Base-by-base conservation (phyloP, 2,113 vertebrate genomes). In the Chascanopsetta lugubris region DNA sequence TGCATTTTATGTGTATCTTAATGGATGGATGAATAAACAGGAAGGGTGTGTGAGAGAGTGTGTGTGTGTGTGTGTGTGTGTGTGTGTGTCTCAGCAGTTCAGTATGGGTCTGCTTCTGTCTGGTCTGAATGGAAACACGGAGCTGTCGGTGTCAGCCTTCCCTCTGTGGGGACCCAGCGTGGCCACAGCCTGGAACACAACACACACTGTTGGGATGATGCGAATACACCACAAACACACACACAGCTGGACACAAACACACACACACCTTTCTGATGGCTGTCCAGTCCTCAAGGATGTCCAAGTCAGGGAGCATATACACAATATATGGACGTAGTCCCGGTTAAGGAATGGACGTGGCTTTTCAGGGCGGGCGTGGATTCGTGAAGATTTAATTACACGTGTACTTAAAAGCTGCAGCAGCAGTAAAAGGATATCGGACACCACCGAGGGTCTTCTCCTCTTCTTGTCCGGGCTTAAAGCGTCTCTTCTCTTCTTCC, bases 251-350 rank as follows among this genome's bases (percentile, higher is more conserved):
- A 3, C 20, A 26, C 46, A 9, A 20, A 9, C 11, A 25, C 2
- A 26, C 6, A 61, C 21, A 18, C 21, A 98, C 96, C 94, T 98
- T 98, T 80, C 96, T 93, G 85, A 98, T 97, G n/a, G 96, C 94
- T 48, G 96, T 98, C 96, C 96, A 98, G 71, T 98, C 96, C 91
- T 98, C 96, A 85, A 97, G 93, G 80, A 98, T 96, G 91, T 98
- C 96, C 74, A 98, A 90, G 76, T 97, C 96, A 87, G 96, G 96
- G 56, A 98, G 89, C 96, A 98, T 97, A 91, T 98, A 98, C 85
- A 97, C 96, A 86, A 98, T 97, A 95, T 97, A 98, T 30, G 96
- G 95, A 1, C 95, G 95, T 98, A 62, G 54, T 66, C 45, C 3
- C 15, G 12, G 94, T 94, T 93, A 96, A 90, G 92, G 93, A 85